Evolutionary conservation across 64 coral and sea anemone species (phyloP), one percentile per base, ranked within the genome.

Genomic region (Platygyra sinensis): DNA sequence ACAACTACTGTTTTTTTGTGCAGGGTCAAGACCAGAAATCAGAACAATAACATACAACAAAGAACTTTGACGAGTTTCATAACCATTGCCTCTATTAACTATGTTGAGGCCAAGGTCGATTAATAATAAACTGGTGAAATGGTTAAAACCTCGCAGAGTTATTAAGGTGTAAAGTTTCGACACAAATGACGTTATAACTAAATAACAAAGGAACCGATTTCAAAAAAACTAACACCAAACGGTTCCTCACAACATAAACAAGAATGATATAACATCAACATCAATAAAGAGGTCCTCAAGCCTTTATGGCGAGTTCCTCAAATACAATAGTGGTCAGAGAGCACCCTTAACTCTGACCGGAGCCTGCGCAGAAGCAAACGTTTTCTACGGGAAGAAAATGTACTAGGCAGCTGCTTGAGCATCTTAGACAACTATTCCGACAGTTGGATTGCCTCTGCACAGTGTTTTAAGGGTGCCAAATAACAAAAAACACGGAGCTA

Each of bases 401-500:
- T 62, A 61, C 78, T 15, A 80, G 78, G 28, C 1, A 80, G 78
- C 16, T 80, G 24, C 52, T 31, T 54, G 27, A 61, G 27, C 55
- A 81, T 57, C 79, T 81, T 81, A 62, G 0, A 81, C 28, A 81
- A 13, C 55, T 22, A 3, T 81, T 18, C 54, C 4, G 30, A 81
- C 19, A 81, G 79, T 81, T 81, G 55, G 10, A 33, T 81, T 81
- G 79, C 57, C 62, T 81, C 51, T 79, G 77, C 77, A 2, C 28
- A 79, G 77, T 79, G 77, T 79, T 79, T 19, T 81, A 28, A 81
- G 79, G 79, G 54, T 81, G 79, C 79, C 54, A 62, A 81, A 81
- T 15, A 62, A 11, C n/a, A 59, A 60, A 19, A 75, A 32, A 36
- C 17, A 67, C 19, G 20, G 22, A 67, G 20, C 64, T 24, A 9